phyloP scores from a whole-genome alignment of 64 coral and sea anemone genomes.

The Trachythela sp. region DNA sequence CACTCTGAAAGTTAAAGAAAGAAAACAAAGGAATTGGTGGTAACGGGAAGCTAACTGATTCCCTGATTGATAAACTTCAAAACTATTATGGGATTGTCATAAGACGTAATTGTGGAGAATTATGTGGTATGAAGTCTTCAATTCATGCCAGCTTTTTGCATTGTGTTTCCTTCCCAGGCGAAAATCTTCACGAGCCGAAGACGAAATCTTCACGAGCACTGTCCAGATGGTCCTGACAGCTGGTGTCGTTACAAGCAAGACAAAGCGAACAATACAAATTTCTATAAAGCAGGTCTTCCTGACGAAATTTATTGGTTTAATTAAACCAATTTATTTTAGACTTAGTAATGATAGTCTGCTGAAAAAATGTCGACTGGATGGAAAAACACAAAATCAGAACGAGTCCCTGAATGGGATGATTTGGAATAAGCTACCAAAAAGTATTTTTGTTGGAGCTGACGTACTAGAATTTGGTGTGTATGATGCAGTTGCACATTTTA shows the following conservation, averaged over 20 bases:
- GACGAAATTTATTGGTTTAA: not conserved
- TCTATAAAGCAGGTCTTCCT: not conserved
- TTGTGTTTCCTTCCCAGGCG: not conserved
- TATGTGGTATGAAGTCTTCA: not conserved
- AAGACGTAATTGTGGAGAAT: not conserved
- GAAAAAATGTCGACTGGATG: too few relatives aligned
- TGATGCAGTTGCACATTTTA: too few relatives aligned
- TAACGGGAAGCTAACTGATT: not conserved
- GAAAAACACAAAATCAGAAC: too few relatives aligned
- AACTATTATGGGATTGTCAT: not conserved
- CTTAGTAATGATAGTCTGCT: not conserved
- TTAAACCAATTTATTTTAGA: not conserved
- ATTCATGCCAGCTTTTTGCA: not conserved
- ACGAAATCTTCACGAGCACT: not conserved
- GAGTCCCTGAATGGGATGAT: too few relatives aligned
- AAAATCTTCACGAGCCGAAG: too few relatives aligned
- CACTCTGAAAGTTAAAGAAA: not conserved
- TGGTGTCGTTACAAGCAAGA: not conserved
- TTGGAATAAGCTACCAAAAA: too few relatives aligned
- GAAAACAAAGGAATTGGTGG: not conserved
- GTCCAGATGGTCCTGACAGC: not conserved
- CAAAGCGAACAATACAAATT: not conserved
- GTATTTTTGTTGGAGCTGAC: too few relatives aligned
- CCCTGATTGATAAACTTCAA: not conserved
- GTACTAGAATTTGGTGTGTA: too few relatives aligned